Conservation (phyloP, 2,797 vertebrate species). For the Simalia tracyae region DNA sequence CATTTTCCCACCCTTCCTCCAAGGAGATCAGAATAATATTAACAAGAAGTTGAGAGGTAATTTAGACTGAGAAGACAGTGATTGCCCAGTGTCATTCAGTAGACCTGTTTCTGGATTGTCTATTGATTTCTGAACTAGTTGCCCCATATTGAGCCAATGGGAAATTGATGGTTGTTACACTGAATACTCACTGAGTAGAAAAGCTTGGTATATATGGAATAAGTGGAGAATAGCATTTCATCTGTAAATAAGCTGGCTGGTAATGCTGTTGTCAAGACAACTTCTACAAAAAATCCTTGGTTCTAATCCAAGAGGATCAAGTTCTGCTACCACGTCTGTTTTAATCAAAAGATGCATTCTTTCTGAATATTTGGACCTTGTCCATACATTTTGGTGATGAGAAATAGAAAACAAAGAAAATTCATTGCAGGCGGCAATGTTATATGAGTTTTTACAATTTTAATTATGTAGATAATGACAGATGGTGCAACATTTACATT, state of each 20-base stretch:
- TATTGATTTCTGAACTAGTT: not conserved
- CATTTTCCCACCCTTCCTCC: not conserved
- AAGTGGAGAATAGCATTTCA: not conserved
- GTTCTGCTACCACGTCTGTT: constrained; percentile 7
- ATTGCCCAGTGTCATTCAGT: not conserved
- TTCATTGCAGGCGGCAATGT: not conserved
- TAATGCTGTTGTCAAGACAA: not conserved
- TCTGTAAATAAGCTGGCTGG: not conserved
- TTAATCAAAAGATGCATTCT: not conserved
- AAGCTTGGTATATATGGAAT: not conserved
- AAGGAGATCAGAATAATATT: not conserved
- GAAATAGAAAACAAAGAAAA: not conserved
- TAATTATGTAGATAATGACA: constrained; percentile 27
- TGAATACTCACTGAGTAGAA: not conserved
- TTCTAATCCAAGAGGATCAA: constrained; percentile 13
- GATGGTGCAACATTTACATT: constrained; percentile 32
- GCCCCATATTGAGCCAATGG: not conserved
- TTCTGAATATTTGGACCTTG: not conserved
- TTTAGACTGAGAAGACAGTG: not conserved
- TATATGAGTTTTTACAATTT: constrained; percentile 14
- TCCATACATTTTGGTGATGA: constrained; percentile 13
- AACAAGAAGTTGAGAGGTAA: not conserved
- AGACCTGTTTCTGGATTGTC: not conserved
- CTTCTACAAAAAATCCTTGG: not conserved
- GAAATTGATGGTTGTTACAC: not conserved